Evolutionary conservation across 2,113 vertebrate genomes (phyloP), one percentile per base, ranked within the genome.

Genomic region (Patagioenas fasciata): DNA sequence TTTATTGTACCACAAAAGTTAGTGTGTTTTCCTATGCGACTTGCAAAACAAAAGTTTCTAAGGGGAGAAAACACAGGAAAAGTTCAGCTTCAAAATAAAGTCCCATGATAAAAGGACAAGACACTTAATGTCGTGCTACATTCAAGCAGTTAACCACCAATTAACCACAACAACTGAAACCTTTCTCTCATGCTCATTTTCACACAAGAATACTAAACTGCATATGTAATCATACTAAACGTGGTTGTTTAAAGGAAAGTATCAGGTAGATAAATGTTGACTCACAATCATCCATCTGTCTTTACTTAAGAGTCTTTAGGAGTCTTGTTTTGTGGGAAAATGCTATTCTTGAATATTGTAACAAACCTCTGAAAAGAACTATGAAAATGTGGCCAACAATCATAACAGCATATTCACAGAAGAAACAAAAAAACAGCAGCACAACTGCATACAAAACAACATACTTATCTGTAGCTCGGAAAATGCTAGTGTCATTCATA

Each of bases 111-210:
- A 81, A 91, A 84, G 29, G 20, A 51, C 42, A 91, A 56, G 21
- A 24, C 11, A 40, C 53, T 80, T 62, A 1, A 2, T 58, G 23
- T 51, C 1, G 0, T 56, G 34, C 48, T 69, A 18, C 62, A 13
- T 9, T 89, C 66, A 87, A 79, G 10, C n/a, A 80, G 53, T 32
- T 81, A 75, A 42, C 31, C 80, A 88, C 66, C 21, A 86, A 42
- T 67, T 53, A 75, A 56, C 47, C 42, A 44, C 11, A 2, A 40
- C 21, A 89, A 91, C 28, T 28, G 77, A 84, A 87, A 74, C 9
- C 11, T 26, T 47, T 74, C 34, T 82, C 79, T 44, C 53, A 83
- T 15, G 8, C 17, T 53, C 31, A 48, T 38, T 94, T 82, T 89
- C 80, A 82, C 18, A 79, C 14, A 38, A 24, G 34, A 57, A 56